A percentile compares a stretch with the other conserved stretches of the same genome.
Conservation (phyloP, 1,140 invertebrate genomes). For the Geopemphigus sp. region DNA sequence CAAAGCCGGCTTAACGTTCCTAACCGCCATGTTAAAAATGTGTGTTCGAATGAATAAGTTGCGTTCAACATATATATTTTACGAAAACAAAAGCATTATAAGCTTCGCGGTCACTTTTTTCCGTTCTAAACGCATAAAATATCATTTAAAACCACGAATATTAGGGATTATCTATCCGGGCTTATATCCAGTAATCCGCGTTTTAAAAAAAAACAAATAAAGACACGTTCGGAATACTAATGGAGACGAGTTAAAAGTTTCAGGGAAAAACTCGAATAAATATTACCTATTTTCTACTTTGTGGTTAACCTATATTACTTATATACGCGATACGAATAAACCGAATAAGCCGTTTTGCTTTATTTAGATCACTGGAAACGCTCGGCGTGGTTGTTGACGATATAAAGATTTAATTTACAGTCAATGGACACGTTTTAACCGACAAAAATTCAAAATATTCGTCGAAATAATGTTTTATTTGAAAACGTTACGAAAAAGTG, state of each 20-base stretch:
- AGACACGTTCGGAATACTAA: not conserved
- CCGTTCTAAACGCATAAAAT: not conserved
- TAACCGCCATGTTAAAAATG: not conserved
- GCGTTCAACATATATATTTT: not conserved
- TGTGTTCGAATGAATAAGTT: not conserved
- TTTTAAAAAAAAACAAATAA: not conserved
- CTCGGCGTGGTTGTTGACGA: not conserved
- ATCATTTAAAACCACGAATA: conserved; percentile 12
- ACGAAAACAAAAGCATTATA: conserved; percentile 31
- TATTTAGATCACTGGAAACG: not conserved
- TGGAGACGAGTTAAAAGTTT: conserved; percentile 2
- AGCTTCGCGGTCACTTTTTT: not conserved
- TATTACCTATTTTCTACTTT: not conserved
- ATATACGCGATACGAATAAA: not conserved
- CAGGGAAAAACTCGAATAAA: not conserved
- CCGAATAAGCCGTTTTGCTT: not conserved
- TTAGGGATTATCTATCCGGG: not conserved
- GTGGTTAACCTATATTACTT: not conserved
- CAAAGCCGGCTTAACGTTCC: not conserved
- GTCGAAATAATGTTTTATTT: not conserved
- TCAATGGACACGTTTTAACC: not conserved
- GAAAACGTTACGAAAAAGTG: not conserved
- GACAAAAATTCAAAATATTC: not conserved
- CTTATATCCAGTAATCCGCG: not conserved
- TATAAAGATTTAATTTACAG: not conserved